These are phyloP conservation scores for Scomber japonicus DNA, from an alignment of 2,113 vertebrate genomes.

Conservation along the genomic window DNA sequence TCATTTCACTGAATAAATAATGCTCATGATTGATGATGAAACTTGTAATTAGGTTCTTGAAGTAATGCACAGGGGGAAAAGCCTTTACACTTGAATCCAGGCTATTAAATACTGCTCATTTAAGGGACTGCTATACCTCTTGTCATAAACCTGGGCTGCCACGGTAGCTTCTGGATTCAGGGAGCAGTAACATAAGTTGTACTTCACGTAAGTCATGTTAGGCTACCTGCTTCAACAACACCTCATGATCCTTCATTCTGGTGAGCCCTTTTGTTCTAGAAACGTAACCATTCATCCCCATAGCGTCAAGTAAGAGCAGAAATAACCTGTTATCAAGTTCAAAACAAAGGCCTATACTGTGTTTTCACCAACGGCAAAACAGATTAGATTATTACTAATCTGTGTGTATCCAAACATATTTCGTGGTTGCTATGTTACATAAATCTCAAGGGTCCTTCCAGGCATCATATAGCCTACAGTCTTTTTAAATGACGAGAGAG, in stretches of 20 bases:
- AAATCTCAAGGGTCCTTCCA: conserved; percentile 89
- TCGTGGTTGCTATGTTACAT: conserved; percentile 89
- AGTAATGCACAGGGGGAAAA: conserved; percentile 89
- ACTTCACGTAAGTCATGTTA: conserved; percentile 59
- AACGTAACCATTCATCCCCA: conserved; percentile 47
- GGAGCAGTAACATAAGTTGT: conserved; percentile 59
- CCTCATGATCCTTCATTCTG: conserved; percentile 39
- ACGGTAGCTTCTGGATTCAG: conserved; percentile 66
- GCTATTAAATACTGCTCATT: conserved; percentile 88
- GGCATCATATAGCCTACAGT: conserved; percentile 88
- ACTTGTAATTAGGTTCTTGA: conserved; percentile 98
- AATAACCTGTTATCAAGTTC: conserved; percentile 45
- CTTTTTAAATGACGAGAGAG: conserved; percentile 99
- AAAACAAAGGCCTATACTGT: conserved; percentile 14
- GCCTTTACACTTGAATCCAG: conserved; percentile 87
- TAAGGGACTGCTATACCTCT: conserved; percentile 82
- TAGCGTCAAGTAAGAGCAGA: conserved; percentile 27
- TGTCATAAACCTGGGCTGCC: conserved; percentile 76
- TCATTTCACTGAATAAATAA: conserved; percentile 99
- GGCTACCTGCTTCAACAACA: conserved; percentile 56
- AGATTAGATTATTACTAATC: conserved; percentile 53
- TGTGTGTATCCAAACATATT: conserved; percentile 78
- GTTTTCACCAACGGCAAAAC: conserved; percentile 85
- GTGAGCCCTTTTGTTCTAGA: conserved; percentile 48
- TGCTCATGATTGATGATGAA: conserved; percentile 99